These are phyloP conservation scores for Oxycera nigricornis DNA, from an alignment of 2,888 invertebrate genomes.

Conservation along the genomic window DNA sequence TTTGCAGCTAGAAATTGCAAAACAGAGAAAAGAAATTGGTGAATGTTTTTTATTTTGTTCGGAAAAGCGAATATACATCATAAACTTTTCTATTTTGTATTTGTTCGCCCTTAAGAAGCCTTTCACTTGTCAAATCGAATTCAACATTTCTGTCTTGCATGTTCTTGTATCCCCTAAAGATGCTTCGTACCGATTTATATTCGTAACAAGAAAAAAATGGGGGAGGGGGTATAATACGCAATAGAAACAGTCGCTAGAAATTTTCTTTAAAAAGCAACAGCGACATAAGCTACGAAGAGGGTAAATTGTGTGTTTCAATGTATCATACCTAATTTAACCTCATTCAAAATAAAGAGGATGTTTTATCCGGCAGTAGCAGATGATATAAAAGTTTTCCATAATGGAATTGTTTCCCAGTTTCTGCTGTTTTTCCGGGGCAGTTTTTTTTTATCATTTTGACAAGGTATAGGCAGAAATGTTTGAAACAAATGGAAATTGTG, in stretches of 20 bases:
- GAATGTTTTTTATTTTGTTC: too few relatives aligned
- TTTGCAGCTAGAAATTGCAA: too few relatives aligned
- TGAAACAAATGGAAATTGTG: too few relatives aligned
- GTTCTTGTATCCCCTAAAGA: not conserved
- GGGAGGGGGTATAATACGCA: not conserved
- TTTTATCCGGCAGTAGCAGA: not conserved
- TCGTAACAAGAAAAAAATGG: too few relatives aligned
- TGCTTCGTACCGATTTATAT: too few relatives aligned
- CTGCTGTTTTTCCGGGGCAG: not conserved
- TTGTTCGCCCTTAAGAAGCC: slow-evolving; percentile 19
- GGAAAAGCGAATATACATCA: slow-evolving; percentile 21
- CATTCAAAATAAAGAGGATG: not conserved
- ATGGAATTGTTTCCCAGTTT: slow-evolving; percentile 2
- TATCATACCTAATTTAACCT: slow-evolving; percentile 3
- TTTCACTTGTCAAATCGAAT: slow-evolving; percentile 37
- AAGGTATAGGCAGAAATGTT: too few relatives aligned
- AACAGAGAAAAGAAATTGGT: too few relatives aligned
- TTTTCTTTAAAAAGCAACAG: not conserved
- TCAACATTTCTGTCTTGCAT: slow-evolving; percentile 1
- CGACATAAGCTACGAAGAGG: not conserved
- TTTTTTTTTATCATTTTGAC: too few relatives aligned
- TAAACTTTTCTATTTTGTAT: slow-evolving; percentile 14
- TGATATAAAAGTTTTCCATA: not conserved
- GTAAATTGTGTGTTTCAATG: not conserved
- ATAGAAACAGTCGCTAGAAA: too few relatives aligned